Base-by-base conservation (phyloP, 92 coral and sea anemone genomes). In the Porites cylindrica region DNA sequence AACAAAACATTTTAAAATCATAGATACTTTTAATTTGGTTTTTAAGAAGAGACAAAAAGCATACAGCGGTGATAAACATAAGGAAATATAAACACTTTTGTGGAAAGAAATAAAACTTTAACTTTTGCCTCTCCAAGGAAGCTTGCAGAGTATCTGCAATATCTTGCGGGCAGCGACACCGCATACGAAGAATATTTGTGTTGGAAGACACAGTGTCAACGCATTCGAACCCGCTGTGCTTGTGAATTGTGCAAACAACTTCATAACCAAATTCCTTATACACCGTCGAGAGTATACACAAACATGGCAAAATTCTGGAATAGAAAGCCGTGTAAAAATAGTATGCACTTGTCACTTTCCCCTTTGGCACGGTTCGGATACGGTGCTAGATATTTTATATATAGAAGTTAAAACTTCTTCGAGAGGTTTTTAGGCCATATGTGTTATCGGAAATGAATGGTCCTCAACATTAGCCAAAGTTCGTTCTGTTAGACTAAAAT, bases 241-340 rank as follows among this genome's bases (percentile, higher is more conserved):
- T 94, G 98, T 62, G 53, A 89, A 32, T 66, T 94, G 83, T 94
- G 98, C 59, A 91, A 50, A n/a, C 92, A 91, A 52, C 76, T 94
- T 56, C 92, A 92, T 51, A 87, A 92, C 81, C 47, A 73, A 16
- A 86, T 79, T 8, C 93, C 90, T 6, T 68, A 23, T 51, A 43
- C 64, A 72, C 70, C 90, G 18, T 90, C 91, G 56, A 80, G 94
- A 56, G 75, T 75, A 13, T 83, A 92, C 23, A 11, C 17, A 24
- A 84, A 88, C 52, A 82, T 94, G 91, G 76, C 81, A n/a, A 65
- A 20, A 12, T 75, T 81, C 51, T 94, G 92, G 98, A 71, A 74
- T 20, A 75, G 23, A 18, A n/a, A 78, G 7, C 85, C 77, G 9
- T 94, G 98, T 64, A 60, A 75, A 6, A 89, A 86, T 12, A 82